Base-by-base conservation (phyloP, 2,113 vertebrate species). In the Hyla sarda region DNA sequence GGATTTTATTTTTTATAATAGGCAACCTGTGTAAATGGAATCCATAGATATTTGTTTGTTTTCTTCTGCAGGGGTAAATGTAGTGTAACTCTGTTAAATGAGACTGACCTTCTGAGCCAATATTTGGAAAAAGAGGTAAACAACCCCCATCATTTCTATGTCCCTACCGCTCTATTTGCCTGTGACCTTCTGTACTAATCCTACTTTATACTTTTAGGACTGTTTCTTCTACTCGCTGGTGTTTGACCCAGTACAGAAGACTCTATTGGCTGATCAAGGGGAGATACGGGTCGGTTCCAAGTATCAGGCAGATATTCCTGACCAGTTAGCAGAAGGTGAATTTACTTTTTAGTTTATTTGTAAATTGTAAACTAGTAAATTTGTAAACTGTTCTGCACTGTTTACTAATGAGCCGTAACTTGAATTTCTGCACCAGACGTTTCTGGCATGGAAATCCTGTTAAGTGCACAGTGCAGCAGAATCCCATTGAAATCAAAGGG, bases 211-310 rank as follows among this genome's bases (percentile, higher is more conserved):
- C 19, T 58, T 23, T 72, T 88, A 98, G 97, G 97, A 98, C 88
- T 97, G 97, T 71, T 98, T 98, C 90, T 98, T 98, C 92, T 98
- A 98, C 89, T 98, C 97, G 0, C 69, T 98, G 94, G 97, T 98
- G 87, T 98, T 98, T 9, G 97, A 98, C 92, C 97, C 97, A 0
- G 96, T 97, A 30, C 97, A 98, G 89, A 98, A 98, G 92, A 98
- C 97, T 0, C 92, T 98, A 84, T 84, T 98, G 34, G 97, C 97
- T 0, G 97, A 98, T 90, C 97, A 98, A 90, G 97, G 97, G 0
- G 97, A 98, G 91, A 98, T 98, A 82, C 93, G 97, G 5, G 97
- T 98, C 5, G 97, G 97, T 79, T 97, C 97, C 82, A 98, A 98
- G 85, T 98, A 96, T 90, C 97, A 98, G 87, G 97, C 97, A 1